Conservation (phyloP, 1,140 invertebrate species). For the Gryon sp. region DNA sequence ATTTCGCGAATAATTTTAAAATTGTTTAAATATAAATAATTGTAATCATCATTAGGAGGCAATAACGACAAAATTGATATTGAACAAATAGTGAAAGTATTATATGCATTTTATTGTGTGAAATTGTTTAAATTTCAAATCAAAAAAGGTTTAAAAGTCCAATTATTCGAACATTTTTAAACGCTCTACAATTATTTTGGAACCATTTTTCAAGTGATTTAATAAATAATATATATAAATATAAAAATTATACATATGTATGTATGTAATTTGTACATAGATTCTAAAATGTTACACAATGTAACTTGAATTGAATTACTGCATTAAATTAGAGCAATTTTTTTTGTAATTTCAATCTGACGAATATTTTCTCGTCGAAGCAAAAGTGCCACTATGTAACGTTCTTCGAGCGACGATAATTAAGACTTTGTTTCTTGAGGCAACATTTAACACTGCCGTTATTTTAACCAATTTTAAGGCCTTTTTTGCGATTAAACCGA, state of each 20-base stretch:
- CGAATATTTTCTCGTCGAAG: not conserved
- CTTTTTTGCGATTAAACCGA: not conserved
- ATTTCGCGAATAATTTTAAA: too few relatives aligned
- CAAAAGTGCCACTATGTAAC: conserved; percentile 16
- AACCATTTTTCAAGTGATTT: conserved; percentile 12
- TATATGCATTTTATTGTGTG: too few relatives aligned
- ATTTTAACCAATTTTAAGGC: not conserved
- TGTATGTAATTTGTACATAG: conserved; percentile 22
- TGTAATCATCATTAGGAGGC: too few relatives aligned
- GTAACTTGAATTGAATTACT: not conserved
- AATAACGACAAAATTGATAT: too few relatives aligned
- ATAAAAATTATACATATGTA: conserved; percentile 12
- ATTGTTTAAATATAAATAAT: not conserved
- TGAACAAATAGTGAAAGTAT: too few relatives aligned
- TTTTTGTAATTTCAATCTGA: not conserved
- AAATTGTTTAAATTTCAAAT: not conserved
- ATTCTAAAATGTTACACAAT: conserved; percentile 2
- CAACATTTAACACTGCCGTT: conserved; percentile 14
- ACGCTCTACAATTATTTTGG: conserved; percentile 7
- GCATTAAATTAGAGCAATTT: conserved; percentile 1
- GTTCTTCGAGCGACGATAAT: not conserved
- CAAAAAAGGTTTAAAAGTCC: too few relatives aligned
- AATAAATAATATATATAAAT: conserved; percentile 1
- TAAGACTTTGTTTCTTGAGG: not conserved
- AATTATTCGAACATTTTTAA: not conserved